A percentile compares a stretch with the other conserved stretches of the same genome.
These are phyloP conservation scores for Orthosia gracilis DNA, from an alignment of 2,888 invertebrate genomes.

Conservation along the genomic window DNA sequence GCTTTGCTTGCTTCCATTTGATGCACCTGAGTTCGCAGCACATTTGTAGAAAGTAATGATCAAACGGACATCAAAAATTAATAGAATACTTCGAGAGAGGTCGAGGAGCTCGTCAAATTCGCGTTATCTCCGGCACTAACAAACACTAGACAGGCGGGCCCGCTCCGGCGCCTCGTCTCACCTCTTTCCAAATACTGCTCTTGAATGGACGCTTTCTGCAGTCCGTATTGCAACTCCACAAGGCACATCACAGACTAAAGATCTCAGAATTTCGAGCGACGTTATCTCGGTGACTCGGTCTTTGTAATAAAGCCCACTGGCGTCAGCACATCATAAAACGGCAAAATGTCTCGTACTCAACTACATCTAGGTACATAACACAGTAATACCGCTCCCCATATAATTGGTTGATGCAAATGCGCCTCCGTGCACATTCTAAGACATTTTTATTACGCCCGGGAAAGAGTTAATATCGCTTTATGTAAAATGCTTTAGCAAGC, in stretches of 20 bases:
- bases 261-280: slow-evolving; percentile 58
- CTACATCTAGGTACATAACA: slow-evolving; percentile 55
- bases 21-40: not conserved
- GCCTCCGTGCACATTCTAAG: slow-evolving; percentile 75
- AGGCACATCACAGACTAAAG: slow-evolving; percentile 57
- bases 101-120: slow-evolving; percentile 80
- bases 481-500: slow-evolving; percentile 76
- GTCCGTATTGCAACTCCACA: slow-evolving; percentile 65
- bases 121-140: slow-evolving; percentile 79
- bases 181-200: slow-evolving; percentile 58
- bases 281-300: slow-evolving; percentile 65
- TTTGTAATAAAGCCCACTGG: slow-evolving; percentile 74
- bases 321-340: slow-evolving; percentile 76
- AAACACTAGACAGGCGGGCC: slow-evolving; percentile 67
- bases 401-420: slow-evolving; percentile 77
- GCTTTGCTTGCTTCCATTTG: not conserved
- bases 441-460: slow-evolving; percentile 82
- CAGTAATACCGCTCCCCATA: slow-evolving; percentile 49
- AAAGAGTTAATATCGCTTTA: slow-evolving; percentile 83
- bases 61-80: slow-evolving; percentile 64
- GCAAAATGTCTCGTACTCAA: slow-evolving; percentile 72
- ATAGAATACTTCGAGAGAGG: slow-evolving; percentile 64
- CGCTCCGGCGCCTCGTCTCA: slow-evolving; percentile 28
- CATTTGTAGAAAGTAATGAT: slow-evolving; percentile 22
- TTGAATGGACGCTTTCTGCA: slow-evolving; percentile 30